Base-by-base conservation (phyloP, 2,113 vertebrate species). In the Eulacestoma nigropectus region DNA sequence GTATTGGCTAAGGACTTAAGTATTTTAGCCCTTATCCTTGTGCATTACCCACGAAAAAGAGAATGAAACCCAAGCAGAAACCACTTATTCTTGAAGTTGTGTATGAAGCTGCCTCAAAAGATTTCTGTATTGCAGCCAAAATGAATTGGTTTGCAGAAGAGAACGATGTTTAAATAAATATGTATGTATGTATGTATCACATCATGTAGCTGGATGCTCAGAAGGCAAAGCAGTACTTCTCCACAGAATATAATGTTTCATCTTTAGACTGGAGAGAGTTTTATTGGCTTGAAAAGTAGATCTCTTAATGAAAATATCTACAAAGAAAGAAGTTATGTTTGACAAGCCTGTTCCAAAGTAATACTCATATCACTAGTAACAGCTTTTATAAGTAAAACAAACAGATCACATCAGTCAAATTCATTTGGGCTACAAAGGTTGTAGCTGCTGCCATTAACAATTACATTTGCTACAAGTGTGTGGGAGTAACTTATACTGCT, bases 301-400 rank as follows among this genome's bases (percentile, higher is more conserved):
- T 60, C 18, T 87, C n/a, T 62, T 78, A 73, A 49, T 46, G 49
- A 85, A 94, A 85, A 64, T 60, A 44, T 35, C 78, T 88, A 30
- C 16, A 57, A 63, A 91, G 37, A 82, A 17, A 76, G n/a, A 73
- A 77, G 33, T 50, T 88, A 26, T 85, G 25, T 85, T 96, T 94
- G 79, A 92, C 53, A 93, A 85, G 26, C 16, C 12, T 41, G 8
- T 79, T 91, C 39, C 60, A 88, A 90, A 92, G 44, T 80, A 94
- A 53, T 83, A 73, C 7, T 87, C 25, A 3, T 73, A 76, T 69
- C 50, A 46, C 32, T 73, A 33, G 10, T 33, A 91, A 76, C 67
- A 93, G 33, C 27, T 76, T 92, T 85, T 69, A 53, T 76, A 90
- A 96, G 73, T 93, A 77, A 82, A 97, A 67, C 22, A 74, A 84